Conservation (phyloP, 2,797 vertebrate species). For the Margarornis squamiger region DNA sequence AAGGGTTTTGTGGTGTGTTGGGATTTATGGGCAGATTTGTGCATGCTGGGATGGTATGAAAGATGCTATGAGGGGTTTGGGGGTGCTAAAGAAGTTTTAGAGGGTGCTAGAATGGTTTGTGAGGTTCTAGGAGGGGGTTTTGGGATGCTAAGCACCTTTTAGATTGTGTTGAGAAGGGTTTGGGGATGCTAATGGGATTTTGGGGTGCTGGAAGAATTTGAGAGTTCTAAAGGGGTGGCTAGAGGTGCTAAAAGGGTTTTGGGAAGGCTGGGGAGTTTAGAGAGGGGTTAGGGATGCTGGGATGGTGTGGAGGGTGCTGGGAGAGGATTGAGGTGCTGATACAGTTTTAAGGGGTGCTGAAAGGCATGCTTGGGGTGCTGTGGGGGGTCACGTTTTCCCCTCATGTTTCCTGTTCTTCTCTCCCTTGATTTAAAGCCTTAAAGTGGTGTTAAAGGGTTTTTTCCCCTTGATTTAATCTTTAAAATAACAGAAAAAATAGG, state of each 20-base stretch:
- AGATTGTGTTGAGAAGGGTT: background rate
- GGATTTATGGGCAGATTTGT: background rate
- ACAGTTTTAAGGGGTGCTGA: too few relatives aligned
- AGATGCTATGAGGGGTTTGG: background rate
- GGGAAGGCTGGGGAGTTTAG: background rate
- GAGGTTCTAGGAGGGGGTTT: background rate
- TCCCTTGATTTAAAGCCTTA: background rate
- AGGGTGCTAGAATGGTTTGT: background rate
- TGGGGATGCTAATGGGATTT: too few relatives aligned
- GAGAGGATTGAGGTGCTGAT: too few relatives aligned
- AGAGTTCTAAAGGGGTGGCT: background rate
- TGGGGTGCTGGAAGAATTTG: background rate
- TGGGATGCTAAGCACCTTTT: background rate
- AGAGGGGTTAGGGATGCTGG: background rate
- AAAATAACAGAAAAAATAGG: background rate
- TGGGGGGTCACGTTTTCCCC: background rate
- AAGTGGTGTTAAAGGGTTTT: background rate
- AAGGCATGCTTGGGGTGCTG: background rate
- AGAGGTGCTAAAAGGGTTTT: background rate
- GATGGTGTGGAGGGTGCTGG: too few relatives aligned
- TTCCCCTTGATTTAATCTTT: background rate
- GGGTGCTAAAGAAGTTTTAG: background rate
- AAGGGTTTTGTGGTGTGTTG: background rate
- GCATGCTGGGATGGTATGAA: background rate
- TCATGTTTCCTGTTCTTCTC: background rate